phyloP scores from a whole-genome alignment of 1,140 invertebrate genomes.

The Orchestia grillus region DNA sequence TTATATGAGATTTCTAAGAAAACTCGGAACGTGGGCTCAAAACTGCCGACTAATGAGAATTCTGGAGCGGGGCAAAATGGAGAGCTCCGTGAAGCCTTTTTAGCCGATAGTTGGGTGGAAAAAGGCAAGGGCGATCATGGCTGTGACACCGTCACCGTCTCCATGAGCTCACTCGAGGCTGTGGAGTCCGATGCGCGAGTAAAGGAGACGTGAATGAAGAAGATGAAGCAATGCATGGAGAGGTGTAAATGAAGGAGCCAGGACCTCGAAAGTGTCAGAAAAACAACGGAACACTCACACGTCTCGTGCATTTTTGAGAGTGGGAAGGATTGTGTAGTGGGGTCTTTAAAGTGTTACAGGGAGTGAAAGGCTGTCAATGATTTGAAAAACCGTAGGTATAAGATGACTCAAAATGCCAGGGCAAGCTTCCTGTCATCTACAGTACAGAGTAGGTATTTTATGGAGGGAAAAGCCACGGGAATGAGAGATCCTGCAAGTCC shows the following conservation, averaged over 20 bases:
- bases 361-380: too few species aligned
- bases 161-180: neutral
- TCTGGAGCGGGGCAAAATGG: slow-evolving; percentile 44
- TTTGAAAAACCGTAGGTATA: too few species aligned
- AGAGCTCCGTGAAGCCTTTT: slow-evolving; percentile 6
- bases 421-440: too few species aligned
- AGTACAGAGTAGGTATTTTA: too few species aligned
- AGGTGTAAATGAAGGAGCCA: neutral
- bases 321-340: neutral
- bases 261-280: neutral
- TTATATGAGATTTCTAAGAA: slow-evolving; percentile 57
- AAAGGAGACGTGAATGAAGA: neutral
- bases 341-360: neutral
- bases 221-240: neutral
- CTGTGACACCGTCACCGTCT: slow-evolving; percentile 20
- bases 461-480: too few species aligned
- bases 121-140: slow-evolving; percentile 40
- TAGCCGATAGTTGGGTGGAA: slow-evolving; percentile 40
- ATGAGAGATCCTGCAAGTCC: too few species aligned
- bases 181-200: neutral
- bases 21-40: slow-evolving; percentile 41
- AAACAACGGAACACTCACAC: neutral
- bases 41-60: slow-evolving; percentile 53
- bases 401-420: too few species aligned
- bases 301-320: neutral